Conservation (phyloP, 2,888 invertebrate genomes). For the Diadegma fenestrale region DNA sequence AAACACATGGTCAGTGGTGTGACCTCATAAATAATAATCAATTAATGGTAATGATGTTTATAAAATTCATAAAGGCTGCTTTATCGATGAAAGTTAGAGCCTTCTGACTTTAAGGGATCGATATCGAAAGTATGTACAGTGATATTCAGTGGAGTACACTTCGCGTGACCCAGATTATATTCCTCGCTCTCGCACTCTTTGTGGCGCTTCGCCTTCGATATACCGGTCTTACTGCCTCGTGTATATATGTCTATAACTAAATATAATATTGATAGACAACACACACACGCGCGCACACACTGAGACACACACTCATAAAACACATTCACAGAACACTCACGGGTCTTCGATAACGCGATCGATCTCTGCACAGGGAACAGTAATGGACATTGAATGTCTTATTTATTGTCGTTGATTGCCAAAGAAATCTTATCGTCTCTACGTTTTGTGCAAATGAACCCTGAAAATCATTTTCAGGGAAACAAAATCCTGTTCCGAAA, state of each 20-base stretch:
- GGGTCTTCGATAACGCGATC: conserved; percentile 53
- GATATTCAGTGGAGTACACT: conserved; percentile 10
- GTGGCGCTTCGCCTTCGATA: conserved; percentile 35
- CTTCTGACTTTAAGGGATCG: conserved; percentile 41
- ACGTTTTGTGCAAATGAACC: background rate
- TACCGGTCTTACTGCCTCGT: conserved; percentile 44
- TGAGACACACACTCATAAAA: conserved; percentile 2
- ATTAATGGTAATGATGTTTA: conserved; percentile 24
- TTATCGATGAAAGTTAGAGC: conserved; percentile 35
- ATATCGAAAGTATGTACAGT: conserved; percentile 20
- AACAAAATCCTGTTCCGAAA: too few species aligned
- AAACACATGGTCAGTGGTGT: background rate
- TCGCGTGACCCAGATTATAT: conserved; percentile 58
- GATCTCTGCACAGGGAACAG: conserved; percentile 48
- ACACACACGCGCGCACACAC: background rate
- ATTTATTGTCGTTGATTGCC: background rate
- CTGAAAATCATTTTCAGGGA: background rate
- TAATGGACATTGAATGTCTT: background rate
- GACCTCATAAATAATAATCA: background rate
- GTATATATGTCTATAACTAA: conserved; percentile 41
- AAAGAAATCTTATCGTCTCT: background rate
- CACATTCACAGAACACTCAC: background rate
- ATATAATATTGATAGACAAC: conserved; percentile 59
- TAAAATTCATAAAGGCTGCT: conserved; percentile 20
- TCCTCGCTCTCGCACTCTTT: conserved; percentile 33